Evolutionary conservation across 1,140 invertebrate species (phyloP).

Genomic region (Lordiphosa stackelbergi): DNA sequence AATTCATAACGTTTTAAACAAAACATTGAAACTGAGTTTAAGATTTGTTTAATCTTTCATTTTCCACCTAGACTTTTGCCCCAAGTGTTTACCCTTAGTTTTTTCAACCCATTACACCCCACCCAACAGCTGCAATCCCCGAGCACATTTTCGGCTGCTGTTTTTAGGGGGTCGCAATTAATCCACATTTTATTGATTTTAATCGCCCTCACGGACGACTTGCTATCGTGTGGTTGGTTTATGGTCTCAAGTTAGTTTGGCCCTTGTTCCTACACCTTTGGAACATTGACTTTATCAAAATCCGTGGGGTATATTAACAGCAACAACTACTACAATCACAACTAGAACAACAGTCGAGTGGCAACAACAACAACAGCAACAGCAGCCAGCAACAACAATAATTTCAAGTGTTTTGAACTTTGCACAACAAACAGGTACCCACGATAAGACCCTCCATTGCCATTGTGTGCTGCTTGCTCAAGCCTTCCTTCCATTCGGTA

Average conservation of each 20-base stretch:
- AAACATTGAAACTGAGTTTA: background rate
- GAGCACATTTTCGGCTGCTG: slow-evolving; percentile 31
- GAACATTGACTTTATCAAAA: slow-evolving; percentile 59
- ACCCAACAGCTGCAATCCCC: background rate
- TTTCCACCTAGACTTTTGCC: background rate
- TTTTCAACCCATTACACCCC: background rate
- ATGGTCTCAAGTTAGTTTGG: slow-evolving; percentile 29
- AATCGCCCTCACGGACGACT: slow-evolving; percentile 39
- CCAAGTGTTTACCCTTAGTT: too few relatives aligned
- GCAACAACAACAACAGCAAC: slow-evolving; percentile 45
- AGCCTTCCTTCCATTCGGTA: slow-evolving; percentile 8
- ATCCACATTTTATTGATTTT: slow-evolving; percentile 62
- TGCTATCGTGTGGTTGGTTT: slow-evolving; percentile 38
- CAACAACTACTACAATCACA: slow-evolving; percentile 32
- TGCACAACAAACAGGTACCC: slow-evolving; percentile 64
- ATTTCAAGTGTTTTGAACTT: slow-evolving; percentile 65
- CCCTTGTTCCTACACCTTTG: slow-evolving; percentile 44
- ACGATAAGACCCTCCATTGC: slow-evolving; percentile 49
- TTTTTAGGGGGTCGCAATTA: slow-evolving; percentile 18
- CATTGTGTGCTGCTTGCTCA: slow-evolving; percentile 15
- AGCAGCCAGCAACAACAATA: slow-evolving; percentile 18
- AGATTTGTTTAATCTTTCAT: background rate
- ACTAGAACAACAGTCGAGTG: slow-evolving; percentile 27
- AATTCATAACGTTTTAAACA: too few relatives aligned
- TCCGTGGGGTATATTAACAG: slow-evolving; percentile 40